Evolutionary conservation across 1,140 invertebrate genomes (phyloP).

Genomic region (Zeugodacus cucurbitae): DNA sequence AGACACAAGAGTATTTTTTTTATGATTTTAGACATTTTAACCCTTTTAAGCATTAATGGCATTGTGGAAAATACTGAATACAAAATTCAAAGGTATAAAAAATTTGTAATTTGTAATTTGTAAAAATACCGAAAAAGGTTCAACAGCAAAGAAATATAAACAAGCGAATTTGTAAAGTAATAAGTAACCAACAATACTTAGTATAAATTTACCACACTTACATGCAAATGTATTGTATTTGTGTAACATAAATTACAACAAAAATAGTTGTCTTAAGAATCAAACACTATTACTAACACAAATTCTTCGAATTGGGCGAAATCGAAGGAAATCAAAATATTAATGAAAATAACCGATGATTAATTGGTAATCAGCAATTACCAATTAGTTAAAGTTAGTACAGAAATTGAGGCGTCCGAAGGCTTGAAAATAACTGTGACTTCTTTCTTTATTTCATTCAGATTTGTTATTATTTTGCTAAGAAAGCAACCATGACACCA

Average conservation of each 20-base stretch:
- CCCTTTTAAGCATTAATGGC: too few species aligned
- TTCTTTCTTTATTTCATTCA: background rate
- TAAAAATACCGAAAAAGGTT: conserved; percentile 8
- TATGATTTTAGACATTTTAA: background rate
- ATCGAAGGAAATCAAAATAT: conserved; percentile 2
- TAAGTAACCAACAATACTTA: conserved; percentile 24
- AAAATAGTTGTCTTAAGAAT: background rate
- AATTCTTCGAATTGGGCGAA: background rate
- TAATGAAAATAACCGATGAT: background rate
- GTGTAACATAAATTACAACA: background rate
- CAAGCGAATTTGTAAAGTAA: conserved; percentile 27
- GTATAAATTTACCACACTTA: conserved; percentile 21
- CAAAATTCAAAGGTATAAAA: background rate
- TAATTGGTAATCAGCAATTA: background rate
- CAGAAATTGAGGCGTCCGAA: background rate
- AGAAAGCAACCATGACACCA: background rate
- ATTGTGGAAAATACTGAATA: too few species aligned
- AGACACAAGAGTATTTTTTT: background rate
- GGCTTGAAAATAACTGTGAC: background rate
- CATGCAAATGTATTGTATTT: background rate
- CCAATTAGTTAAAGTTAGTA: background rate
- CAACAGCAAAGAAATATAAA: conserved; percentile 25
- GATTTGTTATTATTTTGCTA: background rate
- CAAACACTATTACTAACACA: background rate
- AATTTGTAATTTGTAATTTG: conserved; percentile 19